Evolutionary conservation across 2,888 invertebrate genomes (phyloP).

Genomic region (Agrypnus murinus): DNA sequence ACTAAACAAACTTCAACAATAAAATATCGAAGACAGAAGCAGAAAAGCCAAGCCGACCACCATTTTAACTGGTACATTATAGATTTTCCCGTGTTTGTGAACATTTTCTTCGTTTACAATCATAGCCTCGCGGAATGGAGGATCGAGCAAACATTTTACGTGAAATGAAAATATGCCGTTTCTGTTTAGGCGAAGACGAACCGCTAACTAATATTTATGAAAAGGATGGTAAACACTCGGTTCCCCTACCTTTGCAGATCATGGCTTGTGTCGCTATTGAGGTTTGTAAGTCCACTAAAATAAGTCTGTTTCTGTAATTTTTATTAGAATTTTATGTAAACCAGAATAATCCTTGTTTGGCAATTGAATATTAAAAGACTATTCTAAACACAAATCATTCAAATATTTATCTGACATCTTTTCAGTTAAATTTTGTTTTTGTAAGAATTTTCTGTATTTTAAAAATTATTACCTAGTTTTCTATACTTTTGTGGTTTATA

Average conservation of each 20-base stretch:
- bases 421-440: too few species aligned
- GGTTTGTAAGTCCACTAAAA: conserved; percentile 73
- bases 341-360: too few species aligned
- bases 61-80: conserved; percentile 62
- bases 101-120: not conserved
- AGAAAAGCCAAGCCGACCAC: conserved; percentile 66
- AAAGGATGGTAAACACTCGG: conserved; percentile 76
- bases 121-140: conserved; percentile 72
- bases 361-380: not conserved
- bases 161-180: conserved; percentile 81
- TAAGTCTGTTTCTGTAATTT: conserved; percentile 36
- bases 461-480: conserved; percentile 12
- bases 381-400: not conserved
- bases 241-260: conserved; percentile 83
- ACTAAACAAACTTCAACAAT: conserved; percentile 35
- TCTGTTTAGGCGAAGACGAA: conserved; percentile 80
- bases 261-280: conserved; percentile 86
- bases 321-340: not conserved
- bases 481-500: conserved; percentile 25
- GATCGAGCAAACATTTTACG: conserved; percentile 77
- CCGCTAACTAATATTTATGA: conserved; percentile 81
- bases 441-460: not conserved
- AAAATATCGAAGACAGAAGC: conserved; percentile 8
- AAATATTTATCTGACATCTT: not conserved
- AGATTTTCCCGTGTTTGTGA: conserved; percentile 56